Conservation (phyloP, 2,113 vertebrate genomes). For the Dicrurus megarhynchus region DNA sequence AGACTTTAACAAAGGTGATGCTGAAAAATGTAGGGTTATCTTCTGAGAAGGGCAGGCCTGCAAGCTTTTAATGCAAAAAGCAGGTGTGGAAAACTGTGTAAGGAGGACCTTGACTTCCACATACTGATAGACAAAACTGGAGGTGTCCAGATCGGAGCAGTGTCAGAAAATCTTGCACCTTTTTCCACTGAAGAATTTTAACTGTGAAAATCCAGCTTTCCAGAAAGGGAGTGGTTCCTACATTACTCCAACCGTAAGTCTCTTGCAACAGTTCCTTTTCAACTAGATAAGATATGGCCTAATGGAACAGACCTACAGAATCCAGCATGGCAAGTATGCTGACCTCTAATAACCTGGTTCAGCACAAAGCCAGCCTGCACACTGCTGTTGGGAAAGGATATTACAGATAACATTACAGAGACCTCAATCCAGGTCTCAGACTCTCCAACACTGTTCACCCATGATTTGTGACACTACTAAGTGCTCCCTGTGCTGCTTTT, state of each 20-base stretch:
- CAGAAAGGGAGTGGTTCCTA: background rate
- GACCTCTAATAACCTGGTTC: background rate
- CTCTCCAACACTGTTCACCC: background rate
- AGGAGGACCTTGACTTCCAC: background rate
- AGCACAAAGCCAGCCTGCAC: background rate
- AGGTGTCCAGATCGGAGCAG: background rate
- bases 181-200: background rate
- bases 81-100: background rate
- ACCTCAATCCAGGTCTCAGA: background rate
- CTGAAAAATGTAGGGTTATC: background rate
- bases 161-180: background rate
- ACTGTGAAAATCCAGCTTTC: background rate
- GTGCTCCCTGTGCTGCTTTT: background rate
- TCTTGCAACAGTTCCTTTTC: background rate
- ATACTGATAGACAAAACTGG: background rate
- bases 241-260: background rate
- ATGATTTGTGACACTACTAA: rapidly evolving
- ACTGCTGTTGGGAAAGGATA: background rate
- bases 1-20: background rate
- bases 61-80: background rate
- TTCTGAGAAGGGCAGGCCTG: background rate
- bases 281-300: background rate
- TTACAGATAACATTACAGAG: background rate
- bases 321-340: background rate
- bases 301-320: background rate